Evolutionary conservation across 2,888 invertebrate species (phyloP), one percentile per base, ranked within the genome.

Genomic region (Diadromus collaris): DNA sequence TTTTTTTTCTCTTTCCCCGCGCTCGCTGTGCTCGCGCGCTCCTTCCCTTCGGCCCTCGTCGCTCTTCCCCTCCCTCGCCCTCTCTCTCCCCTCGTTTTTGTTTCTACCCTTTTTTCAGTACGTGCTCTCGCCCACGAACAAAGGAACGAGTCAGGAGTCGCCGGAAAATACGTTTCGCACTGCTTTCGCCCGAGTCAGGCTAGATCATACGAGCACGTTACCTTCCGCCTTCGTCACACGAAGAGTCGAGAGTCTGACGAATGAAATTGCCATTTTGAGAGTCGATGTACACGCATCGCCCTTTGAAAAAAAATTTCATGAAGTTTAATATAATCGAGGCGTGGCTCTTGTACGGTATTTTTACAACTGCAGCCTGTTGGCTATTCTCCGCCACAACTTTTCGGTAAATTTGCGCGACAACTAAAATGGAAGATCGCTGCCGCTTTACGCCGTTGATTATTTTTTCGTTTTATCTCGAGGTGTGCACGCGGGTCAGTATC

Each of bases 131-230:
- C 74, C 64, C 63, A 44, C 51, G 73, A 58, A 78, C 78, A 74
- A 74, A 78, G 73, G 65, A 72, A 58, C 72, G 68, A 73, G 73
- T 78, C 78, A 69, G 58, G 58, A 78, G 73, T 78, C 58, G 64
- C 48, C 73, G 78, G 73, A 73, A 78, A 78, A 78, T 73, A 78
- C 56, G 38, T 68, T 78, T 64, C 58, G 16, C 19, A 6, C 54
- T 29, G 44, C 29, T 69, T 58, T 44, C 46, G 32, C 21, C 48
- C 19, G n/a, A 67, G 32, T 34, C 51, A 34, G 4, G 41, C 58
- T 71, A 38, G 70, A 76, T 65, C 76, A 60, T 54, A 76, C 76
- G 65, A 46, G 21, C 64, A 24, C 24, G 51, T 64, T 54, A 63
- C 10, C 67, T 41, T 54, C 60, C 41, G 61, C 46, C 56, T 48